Evolutionary conservation across 2,113 vertebrate genomes (phyloP).

Genomic region (Tauraco erythrolophus): DNA sequence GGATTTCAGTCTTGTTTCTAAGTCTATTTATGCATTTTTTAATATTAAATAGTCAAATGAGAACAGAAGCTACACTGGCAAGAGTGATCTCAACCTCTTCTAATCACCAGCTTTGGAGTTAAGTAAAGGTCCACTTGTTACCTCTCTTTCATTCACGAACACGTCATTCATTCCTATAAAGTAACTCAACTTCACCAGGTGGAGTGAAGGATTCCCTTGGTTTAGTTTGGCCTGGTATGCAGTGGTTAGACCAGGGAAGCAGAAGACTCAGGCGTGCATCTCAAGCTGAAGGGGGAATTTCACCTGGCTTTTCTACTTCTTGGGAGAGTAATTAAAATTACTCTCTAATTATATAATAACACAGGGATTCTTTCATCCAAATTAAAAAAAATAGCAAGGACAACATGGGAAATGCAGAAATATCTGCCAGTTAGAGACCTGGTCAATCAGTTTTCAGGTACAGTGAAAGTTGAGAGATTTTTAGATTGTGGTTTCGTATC

Average conservation of each 20-base stretch:
- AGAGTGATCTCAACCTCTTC: background rate
- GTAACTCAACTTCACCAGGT: background rate
- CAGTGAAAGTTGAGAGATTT: background rate
- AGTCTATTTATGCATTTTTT: background rate
- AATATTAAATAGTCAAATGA: background rate
- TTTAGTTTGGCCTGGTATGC: background rate
- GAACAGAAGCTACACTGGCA: background rate
- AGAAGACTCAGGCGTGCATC: background rate
- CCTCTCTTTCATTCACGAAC: background rate
- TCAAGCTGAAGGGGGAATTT: background rate
- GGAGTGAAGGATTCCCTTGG: fast-evolving
- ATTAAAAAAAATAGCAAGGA: background rate
- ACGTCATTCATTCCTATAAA: background rate
- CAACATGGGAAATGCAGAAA: background rate
- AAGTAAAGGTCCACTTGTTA: background rate
- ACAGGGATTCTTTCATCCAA: background rate
- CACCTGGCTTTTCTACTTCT: background rate
- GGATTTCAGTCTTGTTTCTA: background rate
- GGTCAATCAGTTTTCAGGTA: background rate
- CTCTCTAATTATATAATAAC: background rate
- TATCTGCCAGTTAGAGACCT: background rate
- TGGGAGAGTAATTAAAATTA: background rate
- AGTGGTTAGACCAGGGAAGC: background rate
- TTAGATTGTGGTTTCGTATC: background rate
- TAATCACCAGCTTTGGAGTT: background rate